Percentiles rank a stretch among this genome's conserved stretches.
Evolutionary conservation across 2,797 vertebrate species (phyloP).

Genomic region (Centropyge bicolor): DNA sequence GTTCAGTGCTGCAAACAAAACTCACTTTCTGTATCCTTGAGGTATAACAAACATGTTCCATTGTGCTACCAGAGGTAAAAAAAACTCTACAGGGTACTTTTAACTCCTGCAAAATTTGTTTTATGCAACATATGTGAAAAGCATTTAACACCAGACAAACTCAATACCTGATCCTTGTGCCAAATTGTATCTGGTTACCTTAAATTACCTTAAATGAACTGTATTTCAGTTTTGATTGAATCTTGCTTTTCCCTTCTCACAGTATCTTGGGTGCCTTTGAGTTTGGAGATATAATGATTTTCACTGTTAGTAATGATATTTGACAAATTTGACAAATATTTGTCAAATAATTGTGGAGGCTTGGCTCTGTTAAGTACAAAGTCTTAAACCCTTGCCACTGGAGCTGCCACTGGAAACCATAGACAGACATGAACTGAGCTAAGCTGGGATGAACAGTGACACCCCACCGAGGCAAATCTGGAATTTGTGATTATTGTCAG

Average conservation of each 20-base stretch:
- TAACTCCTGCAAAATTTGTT: not conserved
- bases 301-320: not conserved
- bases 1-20: not conserved
- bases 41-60: slow-evolving; percentile 1
- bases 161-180: not conserved
- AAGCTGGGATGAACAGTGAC: not conserved
- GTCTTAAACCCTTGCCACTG: not conserved
- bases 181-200: not conserved
- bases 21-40: not conserved
- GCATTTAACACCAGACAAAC: not conserved
- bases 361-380: not conserved
- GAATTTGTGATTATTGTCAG: not conserved
- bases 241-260: not conserved
- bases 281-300: not conserved
- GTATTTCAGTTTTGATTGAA: not conserved
- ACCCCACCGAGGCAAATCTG: not conserved
- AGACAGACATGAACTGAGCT: not conserved
- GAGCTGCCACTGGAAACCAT: not conserved
- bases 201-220: not conserved
- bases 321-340: too few species aligned
- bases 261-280: not conserved
- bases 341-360: not conserved
- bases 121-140: slow-evolving; percentile 8
- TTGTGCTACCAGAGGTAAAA: not conserved
- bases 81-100: not conserved